Evolutionary conservation across 2,888 invertebrate genomes (phyloP).

Genomic region (Ditylenchus weischeri): DNA sequence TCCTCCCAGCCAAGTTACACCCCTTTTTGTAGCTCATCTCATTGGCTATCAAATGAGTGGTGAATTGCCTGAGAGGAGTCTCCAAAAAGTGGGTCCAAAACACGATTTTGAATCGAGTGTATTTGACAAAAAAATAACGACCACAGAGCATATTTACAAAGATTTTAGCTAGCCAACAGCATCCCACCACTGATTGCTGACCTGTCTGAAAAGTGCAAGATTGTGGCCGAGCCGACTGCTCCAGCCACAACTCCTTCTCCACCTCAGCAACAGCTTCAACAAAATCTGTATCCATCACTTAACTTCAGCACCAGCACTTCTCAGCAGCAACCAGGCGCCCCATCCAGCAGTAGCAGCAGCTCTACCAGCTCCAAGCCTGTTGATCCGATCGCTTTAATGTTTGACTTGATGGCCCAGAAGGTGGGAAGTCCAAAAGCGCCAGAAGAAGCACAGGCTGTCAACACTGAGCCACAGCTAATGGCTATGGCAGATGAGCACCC

Average conservation of each 20-base stretch:
- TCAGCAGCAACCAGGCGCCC: not conserved
- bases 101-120: no score
- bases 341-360: not conserved
- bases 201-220: slow-evolving; percentile 8
- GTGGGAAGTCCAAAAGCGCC: not conserved
- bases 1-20: no score
- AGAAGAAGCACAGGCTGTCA: no score
- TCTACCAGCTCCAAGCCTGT: not conserved
- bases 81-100: no score
- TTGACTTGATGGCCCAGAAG: not conserved
- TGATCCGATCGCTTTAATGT: not conserved
- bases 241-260: slow-evolving; percentile 1
- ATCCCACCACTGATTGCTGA: slow-evolving; percentile 5
- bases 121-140: not conserved
- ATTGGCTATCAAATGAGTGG: no score
- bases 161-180: slow-evolving; percentile 1
- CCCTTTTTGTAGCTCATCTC: no score
- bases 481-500: slow-evolving; percentile 10
- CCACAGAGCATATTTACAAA: no score
- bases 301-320: no score
- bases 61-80: no score
- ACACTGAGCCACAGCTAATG: not conserved
- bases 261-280: not conserved
- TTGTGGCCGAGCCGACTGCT: not conserved
- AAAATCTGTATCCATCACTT: not conserved